Evolutionary conservation across 1,140 invertebrate species (phyloP).

Genomic region (Myzus persicae): DNA sequence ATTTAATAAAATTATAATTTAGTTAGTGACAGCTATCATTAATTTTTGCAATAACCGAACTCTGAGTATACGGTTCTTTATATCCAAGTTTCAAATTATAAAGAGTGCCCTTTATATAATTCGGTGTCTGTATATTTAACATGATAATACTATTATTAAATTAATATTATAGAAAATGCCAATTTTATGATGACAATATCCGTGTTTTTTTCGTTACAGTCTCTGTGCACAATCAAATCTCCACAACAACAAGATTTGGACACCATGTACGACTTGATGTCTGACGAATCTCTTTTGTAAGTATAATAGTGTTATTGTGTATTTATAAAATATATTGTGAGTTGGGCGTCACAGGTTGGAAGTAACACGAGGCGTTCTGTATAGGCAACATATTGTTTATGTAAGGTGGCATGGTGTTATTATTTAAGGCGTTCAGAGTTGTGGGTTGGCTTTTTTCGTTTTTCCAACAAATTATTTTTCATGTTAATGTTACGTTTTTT

Average conservation of each 20-base stretch:
- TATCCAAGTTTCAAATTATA: not conserved
- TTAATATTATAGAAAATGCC: not conserved
- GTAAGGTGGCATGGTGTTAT: too few relatives aligned
- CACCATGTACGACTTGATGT: constrained; percentile 45
- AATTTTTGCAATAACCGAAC: not conserved
- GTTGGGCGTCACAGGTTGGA: too few relatives aligned
- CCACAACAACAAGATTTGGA: constrained; percentile 61
- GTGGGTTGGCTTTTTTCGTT: not conserved
- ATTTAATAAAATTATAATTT: not conserved
- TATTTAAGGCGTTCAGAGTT: not conserved
- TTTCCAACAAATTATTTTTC: not conserved
- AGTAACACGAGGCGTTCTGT: not conserved
- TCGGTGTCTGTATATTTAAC: not conserved
- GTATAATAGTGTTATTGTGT: not conserved
- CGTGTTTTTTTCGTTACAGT: constrained; percentile 61
- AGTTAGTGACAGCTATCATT: not conserved
- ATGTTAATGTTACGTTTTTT: not conserved
- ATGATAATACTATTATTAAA: not conserved
- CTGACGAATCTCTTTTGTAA: constrained; percentile 54
- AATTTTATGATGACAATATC: constrained; percentile 30
- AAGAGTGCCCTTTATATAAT: not conserved
- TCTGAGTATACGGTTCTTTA: not conserved
- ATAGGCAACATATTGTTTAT: not conserved
- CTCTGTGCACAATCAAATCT: constrained; percentile 62
- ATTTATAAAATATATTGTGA: not conserved